These are phyloP conservation scores for Gobio occitaniae DNA, from an alignment of 2,797 vertebrate genomes.

Conservation along the genomic window DNA sequence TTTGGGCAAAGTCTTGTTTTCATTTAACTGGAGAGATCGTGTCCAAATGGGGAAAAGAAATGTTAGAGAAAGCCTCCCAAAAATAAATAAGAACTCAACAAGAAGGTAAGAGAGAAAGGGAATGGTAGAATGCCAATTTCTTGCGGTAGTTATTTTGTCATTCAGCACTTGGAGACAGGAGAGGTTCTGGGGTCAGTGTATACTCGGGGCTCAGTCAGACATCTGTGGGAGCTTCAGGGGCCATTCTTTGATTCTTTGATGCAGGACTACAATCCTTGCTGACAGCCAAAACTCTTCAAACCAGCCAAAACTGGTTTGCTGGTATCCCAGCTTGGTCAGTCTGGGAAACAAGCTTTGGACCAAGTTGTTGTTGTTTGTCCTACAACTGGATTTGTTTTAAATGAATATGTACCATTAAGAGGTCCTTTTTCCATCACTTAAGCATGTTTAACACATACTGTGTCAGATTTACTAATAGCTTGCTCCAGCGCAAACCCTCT, in stretches of 20 bases:
- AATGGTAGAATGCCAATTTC: not conserved
- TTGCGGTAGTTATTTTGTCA: not conserved
- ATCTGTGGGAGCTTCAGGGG: not conserved
- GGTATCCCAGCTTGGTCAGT: not conserved
- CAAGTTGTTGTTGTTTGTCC: not conserved
- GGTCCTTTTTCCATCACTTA: too few species aligned
- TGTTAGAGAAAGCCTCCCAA: not conserved
- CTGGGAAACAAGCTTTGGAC: not conserved
- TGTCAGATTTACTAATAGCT: too few species aligned
- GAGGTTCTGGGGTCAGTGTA: not conserved
- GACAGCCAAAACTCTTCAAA: not conserved
- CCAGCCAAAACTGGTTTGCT: not conserved
- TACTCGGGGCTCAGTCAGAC: not conserved
- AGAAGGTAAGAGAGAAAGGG: not conserved
- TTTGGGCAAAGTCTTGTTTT: conserved; percentile 9
- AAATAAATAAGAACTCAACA: not conserved
- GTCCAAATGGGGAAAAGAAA: not conserved
- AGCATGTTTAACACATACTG: too few species aligned
- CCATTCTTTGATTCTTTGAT: not conserved
- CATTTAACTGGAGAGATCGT: not conserved
- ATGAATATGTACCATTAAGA: not conserved
- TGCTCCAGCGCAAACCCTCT: too few species aligned
- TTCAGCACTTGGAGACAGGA: not conserved
- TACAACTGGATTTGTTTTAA: too few species aligned
- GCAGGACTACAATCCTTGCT: not conserved